phyloP scores from a whole-genome alignment of 2,888 invertebrate genomes.

The Drosophila paranaensis region DNA sequence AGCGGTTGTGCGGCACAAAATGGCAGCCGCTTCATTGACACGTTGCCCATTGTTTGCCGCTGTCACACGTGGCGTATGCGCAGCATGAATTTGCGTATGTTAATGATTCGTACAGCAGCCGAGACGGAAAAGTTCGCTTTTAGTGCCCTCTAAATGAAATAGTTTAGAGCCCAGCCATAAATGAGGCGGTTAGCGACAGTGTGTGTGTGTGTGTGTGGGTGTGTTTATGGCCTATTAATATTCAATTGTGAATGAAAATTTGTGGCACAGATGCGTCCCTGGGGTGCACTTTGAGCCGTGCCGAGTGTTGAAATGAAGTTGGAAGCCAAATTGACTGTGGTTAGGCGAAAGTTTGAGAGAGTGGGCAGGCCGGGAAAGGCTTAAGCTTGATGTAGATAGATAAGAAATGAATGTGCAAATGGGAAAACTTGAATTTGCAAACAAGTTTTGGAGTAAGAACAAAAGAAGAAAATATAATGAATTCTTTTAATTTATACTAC shows the following conservation, averaged over 20 bases:
- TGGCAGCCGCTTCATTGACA: conserved; percentile 52
- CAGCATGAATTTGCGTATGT: conserved; percentile 50
- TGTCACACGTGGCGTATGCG: conserved; percentile 64
- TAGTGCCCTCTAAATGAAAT: conserved; percentile 58
- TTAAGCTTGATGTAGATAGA: background rate
- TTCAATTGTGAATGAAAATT: conserved; percentile 57
- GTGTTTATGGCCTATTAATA: conserved; percentile 66
- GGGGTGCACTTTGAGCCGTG: conserved; percentile 37
- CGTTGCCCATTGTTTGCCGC: conserved; percentile 41
- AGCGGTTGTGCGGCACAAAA: conserved; percentile 61
- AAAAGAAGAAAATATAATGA: background rate
- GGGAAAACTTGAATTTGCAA: background rate
- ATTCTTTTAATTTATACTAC: too few species aligned
- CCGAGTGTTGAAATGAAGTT: conserved; percentile 41
- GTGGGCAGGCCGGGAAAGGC: background rate
- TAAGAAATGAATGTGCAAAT: background rate
- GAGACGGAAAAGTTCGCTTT: conserved; percentile 27
- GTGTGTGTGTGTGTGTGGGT: conserved; percentile 13
- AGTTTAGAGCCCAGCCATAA: conserved; percentile 51
- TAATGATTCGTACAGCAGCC: conserved; percentile 58
- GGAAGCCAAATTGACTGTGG: conserved; percentile 27
- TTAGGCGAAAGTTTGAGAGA: conserved; percentile 16
- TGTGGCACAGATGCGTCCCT: conserved; percentile 42
- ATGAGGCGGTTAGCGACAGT: conserved; percentile 41
- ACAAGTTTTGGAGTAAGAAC: background rate